These are phyloP conservation scores for Chiloscyllium punctatum DNA, from an alignment of 2,797 vertebrate genomes.

Conservation along the genomic window DNA sequence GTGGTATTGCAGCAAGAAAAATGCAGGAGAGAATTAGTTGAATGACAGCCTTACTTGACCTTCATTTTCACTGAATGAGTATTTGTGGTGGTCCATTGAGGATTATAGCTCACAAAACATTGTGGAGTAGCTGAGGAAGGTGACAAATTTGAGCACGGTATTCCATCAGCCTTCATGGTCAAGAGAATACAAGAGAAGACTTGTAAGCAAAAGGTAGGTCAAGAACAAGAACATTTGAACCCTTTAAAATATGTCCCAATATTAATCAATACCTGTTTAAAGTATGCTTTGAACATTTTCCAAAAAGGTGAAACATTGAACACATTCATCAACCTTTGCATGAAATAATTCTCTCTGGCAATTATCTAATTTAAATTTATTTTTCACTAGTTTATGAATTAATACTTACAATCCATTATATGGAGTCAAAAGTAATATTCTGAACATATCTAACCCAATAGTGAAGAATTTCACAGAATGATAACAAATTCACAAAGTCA, in stretches of 20 bases:
- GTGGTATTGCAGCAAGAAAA: no score
- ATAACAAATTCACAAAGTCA: neutral
- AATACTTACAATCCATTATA: neutral
- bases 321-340: neutral
- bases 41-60: no score
- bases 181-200: neutral
- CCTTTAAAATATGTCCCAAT: neutral
- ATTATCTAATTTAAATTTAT: neutral
- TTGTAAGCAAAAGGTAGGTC: neutral
- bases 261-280: neutral
- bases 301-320: neutral
- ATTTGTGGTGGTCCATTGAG: no score
- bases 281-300: neutral
- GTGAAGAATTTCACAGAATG: neutral
- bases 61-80: no score
- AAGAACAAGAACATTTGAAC: neutral
- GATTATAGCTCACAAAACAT: no score
- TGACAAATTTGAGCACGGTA: neutral
- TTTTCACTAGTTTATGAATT: neutral
- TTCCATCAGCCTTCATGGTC: neutral
- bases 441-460: neutral
- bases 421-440: neutral
- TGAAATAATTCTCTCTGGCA: neutral
- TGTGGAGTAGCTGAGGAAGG: neutral
- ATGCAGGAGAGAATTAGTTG: no score